phyloP scores from a whole-genome alignment of 2,888 invertebrate genomes.

The Andricus curvator region DNA sequence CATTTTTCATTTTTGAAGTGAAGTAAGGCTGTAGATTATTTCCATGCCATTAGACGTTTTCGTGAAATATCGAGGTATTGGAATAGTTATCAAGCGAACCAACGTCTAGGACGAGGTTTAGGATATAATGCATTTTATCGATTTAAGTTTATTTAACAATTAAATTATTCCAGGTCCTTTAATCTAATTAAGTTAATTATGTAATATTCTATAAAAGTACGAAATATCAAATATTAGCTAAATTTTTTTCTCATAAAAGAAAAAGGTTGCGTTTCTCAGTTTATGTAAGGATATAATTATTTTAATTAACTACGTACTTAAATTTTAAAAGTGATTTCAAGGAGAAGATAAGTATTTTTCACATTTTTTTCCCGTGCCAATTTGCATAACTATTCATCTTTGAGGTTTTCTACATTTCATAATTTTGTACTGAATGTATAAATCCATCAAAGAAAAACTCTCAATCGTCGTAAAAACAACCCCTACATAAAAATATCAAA shows the following conservation, averaged over 20 bases:
- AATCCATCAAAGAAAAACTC: not conserved
- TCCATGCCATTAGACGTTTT: conserved; percentile 59
- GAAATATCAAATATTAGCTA: no score
- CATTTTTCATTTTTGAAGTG: conserved; percentile 14
- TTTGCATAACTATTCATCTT: not conserved
- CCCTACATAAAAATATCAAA: conserved; percentile 19
- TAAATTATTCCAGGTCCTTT: not conserved
- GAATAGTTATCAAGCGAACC: conserved; percentile 61
- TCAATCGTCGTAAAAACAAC: conserved; percentile 10
- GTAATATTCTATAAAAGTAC: no score
- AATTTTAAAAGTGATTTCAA: no score
- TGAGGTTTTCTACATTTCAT: not conserved
- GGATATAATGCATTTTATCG: not conserved
- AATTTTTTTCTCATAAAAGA: no score
- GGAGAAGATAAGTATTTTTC: no score
- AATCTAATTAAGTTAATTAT: not conserved
- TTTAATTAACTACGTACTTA: no score
- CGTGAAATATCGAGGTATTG: conserved; percentile 58
- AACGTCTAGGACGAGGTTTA: no score
- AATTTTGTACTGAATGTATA: not conserved
- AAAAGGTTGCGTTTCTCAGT: no score
- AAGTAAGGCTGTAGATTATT: conserved; percentile 53
- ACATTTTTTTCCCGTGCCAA: no score
- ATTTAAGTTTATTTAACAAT: not conserved
- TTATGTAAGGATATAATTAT: no score